Base-by-base conservation (phyloP, 2,888 invertebrate species). In the Neoaliturus tenellus region DNA sequence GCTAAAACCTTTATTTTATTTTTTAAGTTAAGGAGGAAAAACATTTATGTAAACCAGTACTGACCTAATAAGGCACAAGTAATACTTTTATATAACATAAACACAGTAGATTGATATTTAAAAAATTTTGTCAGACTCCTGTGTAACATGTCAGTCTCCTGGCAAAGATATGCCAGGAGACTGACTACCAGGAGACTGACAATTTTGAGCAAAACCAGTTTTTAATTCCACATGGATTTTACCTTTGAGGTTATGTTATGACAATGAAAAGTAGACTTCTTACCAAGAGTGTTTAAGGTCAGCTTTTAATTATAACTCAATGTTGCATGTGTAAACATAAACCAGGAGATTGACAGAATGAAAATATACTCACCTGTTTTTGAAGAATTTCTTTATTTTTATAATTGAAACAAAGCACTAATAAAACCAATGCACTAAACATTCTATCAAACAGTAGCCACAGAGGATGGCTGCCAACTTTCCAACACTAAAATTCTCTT, bases 111-210 rank as follows among this genome's bases (percentile, higher is more conserved):
- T 51, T 51, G 51, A 12, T n/a, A n/a, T 41, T 41, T 41, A 41
- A 6, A 41, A 41, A n/a, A n/a, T 39, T 39, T 39, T 39, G 39
- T 39, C 39, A 39, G 39, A 39, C 39, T 39, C 39, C 39, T 39
- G 39, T 39, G 51, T 51, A 51, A 6, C 5, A 51, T 51, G 51
- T 51, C 51, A 51, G 51, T 12, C 51, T 51, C 51, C 51, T 51
- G 51, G 51, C 51, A 51, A 51, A 12, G 6, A 8, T 17, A 51
- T 51, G 51, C 6, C 51, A 51, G 51, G 51, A 51, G 51, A 51
- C 51, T 51, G 51, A 51, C 51, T 39, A 39, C 39, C 51, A 51
- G 51, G 51, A 51, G 51, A 51, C 41, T 51, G 51, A 51, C 51
- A 51, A 12, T 51, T 51, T 51, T n/a, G 51, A 12, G 17, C 51